Conservation (phyloP, 2,113 vertebrate species). For the Marmota monax region DNA sequence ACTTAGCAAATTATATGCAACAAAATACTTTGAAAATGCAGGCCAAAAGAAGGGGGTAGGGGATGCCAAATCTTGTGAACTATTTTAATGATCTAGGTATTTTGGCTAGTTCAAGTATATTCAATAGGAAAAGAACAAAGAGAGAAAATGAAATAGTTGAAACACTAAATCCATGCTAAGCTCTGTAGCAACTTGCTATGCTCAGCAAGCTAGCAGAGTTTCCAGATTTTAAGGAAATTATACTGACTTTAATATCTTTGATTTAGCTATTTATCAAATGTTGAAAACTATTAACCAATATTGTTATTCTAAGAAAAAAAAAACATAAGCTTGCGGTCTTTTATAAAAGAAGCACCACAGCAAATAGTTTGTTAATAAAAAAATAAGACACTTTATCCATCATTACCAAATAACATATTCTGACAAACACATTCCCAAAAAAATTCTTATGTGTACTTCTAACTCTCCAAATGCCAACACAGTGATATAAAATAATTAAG, state of each 20-base stretch:
- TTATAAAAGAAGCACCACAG: not conserved
- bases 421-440: not conserved
- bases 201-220: not conserved
- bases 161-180: not conserved
- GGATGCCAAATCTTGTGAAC: not conserved
- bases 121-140: not conserved
- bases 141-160: not conserved
- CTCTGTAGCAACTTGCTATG: not conserved
- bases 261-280: constrained; percentile 9
- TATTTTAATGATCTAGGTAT: not conserved
- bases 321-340: not conserved
- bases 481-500: not conserved
- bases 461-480: not conserved
- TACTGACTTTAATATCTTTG: not conserved
- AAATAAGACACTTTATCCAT: not conserved
- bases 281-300: not conserved
- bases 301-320: constrained; percentile 35
- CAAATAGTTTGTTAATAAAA: not conserved
- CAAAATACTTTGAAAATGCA: not conserved
- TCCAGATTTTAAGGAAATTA: not conserved
- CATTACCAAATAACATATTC: not conserved
- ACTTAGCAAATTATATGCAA: not conserved
- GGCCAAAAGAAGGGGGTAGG: not conserved
- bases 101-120: not conserved
- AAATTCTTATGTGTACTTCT: not conserved